Base-by-base conservation (phyloP, 2,113 vertebrate genomes). In the Maccullochella peelii region DNA sequence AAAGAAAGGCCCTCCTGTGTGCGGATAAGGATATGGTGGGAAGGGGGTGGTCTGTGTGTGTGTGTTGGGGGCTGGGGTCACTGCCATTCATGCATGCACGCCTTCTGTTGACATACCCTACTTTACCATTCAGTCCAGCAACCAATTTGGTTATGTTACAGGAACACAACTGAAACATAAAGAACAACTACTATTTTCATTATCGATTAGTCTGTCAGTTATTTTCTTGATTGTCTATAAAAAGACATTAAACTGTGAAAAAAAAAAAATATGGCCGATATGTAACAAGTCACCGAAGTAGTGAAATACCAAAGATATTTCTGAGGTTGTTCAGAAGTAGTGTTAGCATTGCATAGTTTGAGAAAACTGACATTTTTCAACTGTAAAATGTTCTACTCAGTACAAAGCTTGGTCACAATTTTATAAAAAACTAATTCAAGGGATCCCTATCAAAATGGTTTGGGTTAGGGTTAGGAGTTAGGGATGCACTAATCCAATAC, bases 81-180 rank as follows among this genome's bases (percentile, higher is more conserved):
- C 58, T 44, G 27, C 66, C 62, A 80, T 86, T 89, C 82, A 87
- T 88, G 86, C 79, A 69, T 85, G 84, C 59, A 67, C 25, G 68
- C n/a, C 80, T 40, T 85, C 65, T 89, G 75, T 86, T 86, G 84
- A 88, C 84, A 82, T 86, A 83, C 15, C 78, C 84, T 57, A 85
- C 25, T 87, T n/a, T 54, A 70, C 18, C 33, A 67, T 76, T 76
- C 15, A 70, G 76, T n/a, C 67, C 30, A 59, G 63, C 58, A 57
- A 77, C 23, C 40, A 33, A 57, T 73, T 2, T 54, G 14, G 18
- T 62, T 78, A 66, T 55, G 30, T 77, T 61, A 65, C 7, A 77
- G 20, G 0, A 27, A 38, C 11, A 76, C 16, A 68, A 4, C 2
- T 21, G 20, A 27, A 59, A 58, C 55, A 10, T 9, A 27, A 18